Percentiles rank a stretch among this genome's conserved stretches.
Conservation (phyloP, 2,113 vertebrate species). For the Gallinago media region DNA sequence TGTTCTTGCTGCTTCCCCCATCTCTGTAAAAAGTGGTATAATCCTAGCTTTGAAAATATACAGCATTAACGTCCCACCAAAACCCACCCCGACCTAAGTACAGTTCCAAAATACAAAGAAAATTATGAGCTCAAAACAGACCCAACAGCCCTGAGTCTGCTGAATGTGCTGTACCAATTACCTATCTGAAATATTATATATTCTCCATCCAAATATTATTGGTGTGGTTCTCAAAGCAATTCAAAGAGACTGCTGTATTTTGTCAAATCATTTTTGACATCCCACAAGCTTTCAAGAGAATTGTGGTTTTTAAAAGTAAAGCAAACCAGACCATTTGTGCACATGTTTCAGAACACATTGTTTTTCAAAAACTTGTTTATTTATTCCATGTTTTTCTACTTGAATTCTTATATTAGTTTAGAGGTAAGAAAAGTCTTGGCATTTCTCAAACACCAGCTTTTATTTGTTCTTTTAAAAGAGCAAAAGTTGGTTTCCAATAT, state of each 20-base stretch:
- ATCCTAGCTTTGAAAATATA: neutral
- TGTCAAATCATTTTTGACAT: constrained; percentile 3
- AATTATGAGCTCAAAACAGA: neutral
- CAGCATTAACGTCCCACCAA: neutral
- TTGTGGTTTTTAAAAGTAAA: neutral
- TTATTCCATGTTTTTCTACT: neutral
- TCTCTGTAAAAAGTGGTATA: neutral
- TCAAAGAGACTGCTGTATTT: constrained; percentile 2
- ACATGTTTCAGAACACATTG: neutral
- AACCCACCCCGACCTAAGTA: neutral
- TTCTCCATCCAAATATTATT: constrained; percentile 21
- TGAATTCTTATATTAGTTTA: neutral
- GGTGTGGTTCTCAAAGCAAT: constrained; percentile 12
- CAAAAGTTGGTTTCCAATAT: neutral
- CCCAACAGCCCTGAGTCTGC: neutral
- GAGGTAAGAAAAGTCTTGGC: neutral
- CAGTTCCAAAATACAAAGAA: neutral
- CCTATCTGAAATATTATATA: neutral
- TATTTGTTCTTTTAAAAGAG: neutral
- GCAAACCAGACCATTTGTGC: neutral
- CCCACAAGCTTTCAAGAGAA: neutral
- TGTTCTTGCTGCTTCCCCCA: neutral
- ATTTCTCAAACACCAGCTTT: neutral
- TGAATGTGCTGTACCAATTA: constrained; percentile 25
- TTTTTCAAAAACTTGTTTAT: neutral